These are phyloP conservation scores for Egretta garzetta DNA, from an alignment of 2,113 vertebrate species.

Conservation along the genomic window DNA sequence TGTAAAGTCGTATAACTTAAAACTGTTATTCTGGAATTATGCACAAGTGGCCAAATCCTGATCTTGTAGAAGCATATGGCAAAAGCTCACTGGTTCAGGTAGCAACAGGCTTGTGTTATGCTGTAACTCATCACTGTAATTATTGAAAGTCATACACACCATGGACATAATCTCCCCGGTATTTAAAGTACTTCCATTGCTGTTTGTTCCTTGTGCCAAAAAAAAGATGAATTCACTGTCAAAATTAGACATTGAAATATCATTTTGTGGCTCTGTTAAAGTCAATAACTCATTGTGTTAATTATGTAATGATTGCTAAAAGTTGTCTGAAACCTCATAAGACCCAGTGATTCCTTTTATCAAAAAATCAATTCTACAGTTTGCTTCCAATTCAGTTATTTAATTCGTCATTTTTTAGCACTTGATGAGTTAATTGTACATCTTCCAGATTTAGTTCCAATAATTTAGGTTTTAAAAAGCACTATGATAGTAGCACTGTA, in stretches of 20 bases:
- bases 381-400: conserved; percentile 26
- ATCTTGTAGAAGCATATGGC: not conserved
- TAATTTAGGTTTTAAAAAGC: conserved; percentile 3
- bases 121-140: not conserved
- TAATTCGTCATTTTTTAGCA: conserved; percentile 65
- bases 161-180: not conserved
- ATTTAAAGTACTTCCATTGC: not conserved
- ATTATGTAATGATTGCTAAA: conserved; percentile 39
- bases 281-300: conserved; percentile 66
- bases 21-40: not conserved
- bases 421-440: conserved; percentile 54
- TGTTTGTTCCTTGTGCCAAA: conserved; percentile 1
- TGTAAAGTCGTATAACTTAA: not conserved
- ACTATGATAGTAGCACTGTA: not conserved
- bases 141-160: not conserved
- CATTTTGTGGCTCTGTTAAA: conserved; percentile 54
- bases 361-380: conserved; percentile 63
- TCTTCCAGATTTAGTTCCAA: not conserved
- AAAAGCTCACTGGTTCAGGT: not conserved
- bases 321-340: conserved; percentile 50
- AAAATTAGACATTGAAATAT: conserved; percentile 1
- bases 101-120: not conserved
- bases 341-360: conserved; percentile 5
- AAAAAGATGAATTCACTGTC: not conserved
- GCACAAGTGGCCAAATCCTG: not conserved